Evolutionary conservation across 2,113 vertebrate species (phyloP).

Genomic region (Prunella fulvescens): DNA sequence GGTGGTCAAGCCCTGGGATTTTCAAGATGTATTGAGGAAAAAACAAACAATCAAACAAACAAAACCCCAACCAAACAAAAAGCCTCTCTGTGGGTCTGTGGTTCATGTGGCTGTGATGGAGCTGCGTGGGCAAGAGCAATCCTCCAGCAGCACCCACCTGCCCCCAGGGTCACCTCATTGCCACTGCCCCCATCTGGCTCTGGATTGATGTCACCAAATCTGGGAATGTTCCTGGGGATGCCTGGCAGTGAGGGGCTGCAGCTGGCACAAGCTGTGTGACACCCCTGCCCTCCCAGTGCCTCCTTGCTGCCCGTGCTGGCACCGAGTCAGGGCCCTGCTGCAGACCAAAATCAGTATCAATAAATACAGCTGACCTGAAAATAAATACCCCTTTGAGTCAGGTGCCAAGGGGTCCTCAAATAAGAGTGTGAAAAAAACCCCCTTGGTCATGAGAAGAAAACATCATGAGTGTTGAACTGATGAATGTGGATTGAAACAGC

Average conservation of each 20-base stretch:
- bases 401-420: neutral
- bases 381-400: neutral
- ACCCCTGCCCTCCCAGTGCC: neutral
- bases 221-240: neutral
- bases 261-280: neutral
- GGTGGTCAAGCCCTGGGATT: neutral
- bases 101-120: accelerated
- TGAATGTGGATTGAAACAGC: neutral
- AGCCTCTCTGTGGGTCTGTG: neutral
- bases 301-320: neutral
- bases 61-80: neutral
- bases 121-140: neutral
- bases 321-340: neutral
- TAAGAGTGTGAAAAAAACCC: neutral
- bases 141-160: neutral
- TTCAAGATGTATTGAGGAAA: neutral
- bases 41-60: neutral
- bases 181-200: neutral
- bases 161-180: accelerated
- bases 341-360: neutral
- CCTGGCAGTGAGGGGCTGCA: neutral
- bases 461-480: neutral
- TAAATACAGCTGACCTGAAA: neutral
- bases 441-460: neutral
- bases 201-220: neutral